Conservation (phyloP, 2,797 vertebrate species). For the Poecilia gillii region DNA sequence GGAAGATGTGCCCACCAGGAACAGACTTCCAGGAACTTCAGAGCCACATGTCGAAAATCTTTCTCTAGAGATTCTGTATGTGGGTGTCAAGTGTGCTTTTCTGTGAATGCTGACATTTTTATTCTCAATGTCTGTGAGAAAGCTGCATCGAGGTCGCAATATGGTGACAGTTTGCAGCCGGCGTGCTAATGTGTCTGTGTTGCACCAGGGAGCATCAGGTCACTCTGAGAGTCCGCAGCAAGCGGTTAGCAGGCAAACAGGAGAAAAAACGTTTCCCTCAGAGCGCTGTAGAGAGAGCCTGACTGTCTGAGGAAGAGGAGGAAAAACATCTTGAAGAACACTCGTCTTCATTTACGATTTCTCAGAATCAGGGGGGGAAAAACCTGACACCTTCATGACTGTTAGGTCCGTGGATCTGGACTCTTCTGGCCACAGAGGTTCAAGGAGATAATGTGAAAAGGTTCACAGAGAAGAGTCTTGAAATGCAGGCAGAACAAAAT, state of each 20-base stretch:
- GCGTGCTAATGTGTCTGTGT: constrained; percentile 1
- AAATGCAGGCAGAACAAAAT: not conserved
- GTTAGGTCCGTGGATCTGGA: constrained; percentile 14
- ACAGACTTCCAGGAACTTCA: constrained; percentile 26
- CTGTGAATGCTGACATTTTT: not conserved
- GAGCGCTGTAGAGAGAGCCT: constrained; percentile 11
- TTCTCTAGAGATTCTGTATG: not conserved
- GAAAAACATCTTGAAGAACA: constrained; percentile 51
- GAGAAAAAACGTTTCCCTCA: constrained; percentile 47
- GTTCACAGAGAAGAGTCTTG: constrained; percentile 28
- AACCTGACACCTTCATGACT: constrained; percentile 35
- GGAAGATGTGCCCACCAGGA: not conserved
- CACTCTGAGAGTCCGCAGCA: constrained; percentile 28
- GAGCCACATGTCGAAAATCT: constrained; percentile 13
- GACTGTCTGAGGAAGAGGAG: constrained; percentile 22
- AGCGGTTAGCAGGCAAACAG: constrained; percentile 45
- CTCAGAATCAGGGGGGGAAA: constrained; percentile 51
- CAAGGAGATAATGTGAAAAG: constrained; percentile 35
- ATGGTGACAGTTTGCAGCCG: constrained; percentile 9
- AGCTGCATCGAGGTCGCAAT: constrained; percentile 4
- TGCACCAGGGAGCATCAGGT: constrained; percentile 17
- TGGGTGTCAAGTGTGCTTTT: constrained; percentile 8
- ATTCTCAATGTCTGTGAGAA: not conserved
- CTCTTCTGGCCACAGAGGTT: constrained; percentile 14
- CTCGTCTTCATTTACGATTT: constrained; percentile 61